Conservation (phyloP, 2,797 vertebrate genomes). For the Channa striata region DNA sequence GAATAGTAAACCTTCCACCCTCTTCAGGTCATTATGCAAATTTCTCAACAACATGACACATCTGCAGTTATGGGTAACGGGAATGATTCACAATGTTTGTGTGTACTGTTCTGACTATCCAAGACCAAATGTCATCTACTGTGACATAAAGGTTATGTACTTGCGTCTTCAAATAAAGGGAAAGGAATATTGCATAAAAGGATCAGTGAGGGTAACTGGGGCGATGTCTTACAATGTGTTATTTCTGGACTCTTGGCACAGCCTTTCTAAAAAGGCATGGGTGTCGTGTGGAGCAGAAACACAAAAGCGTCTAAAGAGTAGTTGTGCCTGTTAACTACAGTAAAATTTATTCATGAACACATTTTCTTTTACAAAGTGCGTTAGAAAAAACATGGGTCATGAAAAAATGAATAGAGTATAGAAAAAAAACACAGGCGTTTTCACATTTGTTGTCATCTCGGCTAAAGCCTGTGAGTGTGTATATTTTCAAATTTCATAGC, state of each 20-base stretch:
- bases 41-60: neutral
- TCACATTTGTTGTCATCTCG: constrained; percentile 20
- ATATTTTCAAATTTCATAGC: constrained; percentile 32
- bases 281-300: constrained; percentile 9
- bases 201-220: constrained; percentile 16
- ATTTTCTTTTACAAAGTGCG: constrained; percentile 33
- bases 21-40: neutral
- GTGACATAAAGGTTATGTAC: rapidly evolving
- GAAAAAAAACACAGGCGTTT: constrained; percentile 21
- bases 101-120: neutral
- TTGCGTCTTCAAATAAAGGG: neutral
- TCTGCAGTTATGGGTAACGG: neutral
- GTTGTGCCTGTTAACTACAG: constrained; percentile 36
- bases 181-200: neutral
- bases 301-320: constrained; percentile 27
- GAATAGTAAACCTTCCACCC: neutral
- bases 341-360: constrained; percentile 47
- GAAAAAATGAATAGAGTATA: constrained; percentile 39
- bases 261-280: constrained; percentile 24
- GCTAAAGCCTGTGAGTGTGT: neutral
- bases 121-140: neutral
- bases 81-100: neutral
- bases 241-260: constrained; percentile 28
- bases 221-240: constrained; percentile 9
- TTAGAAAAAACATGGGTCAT: constrained; percentile 43